Conservation (phyloP, 2,113 vertebrate species). For the Arenaria interpres region DNA sequence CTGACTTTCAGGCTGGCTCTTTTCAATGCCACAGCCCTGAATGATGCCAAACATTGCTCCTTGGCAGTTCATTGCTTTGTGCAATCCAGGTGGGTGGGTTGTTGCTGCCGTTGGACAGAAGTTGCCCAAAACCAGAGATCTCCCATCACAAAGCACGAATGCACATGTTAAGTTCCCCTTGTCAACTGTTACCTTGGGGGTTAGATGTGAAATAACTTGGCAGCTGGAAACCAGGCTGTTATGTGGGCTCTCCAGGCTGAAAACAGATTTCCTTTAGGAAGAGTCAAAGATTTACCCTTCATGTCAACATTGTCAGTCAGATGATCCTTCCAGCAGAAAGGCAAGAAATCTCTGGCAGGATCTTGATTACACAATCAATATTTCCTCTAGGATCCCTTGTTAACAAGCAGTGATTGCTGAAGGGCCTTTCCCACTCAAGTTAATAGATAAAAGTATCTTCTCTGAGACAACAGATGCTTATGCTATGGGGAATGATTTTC, state of each 20-base stretch:
- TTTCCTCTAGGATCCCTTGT: neutral
- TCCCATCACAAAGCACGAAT: neutral
- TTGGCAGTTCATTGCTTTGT: neutral
- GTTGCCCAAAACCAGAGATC: neutral
- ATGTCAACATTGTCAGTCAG: neutral
- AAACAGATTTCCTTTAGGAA: neutral
- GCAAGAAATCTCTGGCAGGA: neutral
- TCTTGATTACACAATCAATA: neutral
- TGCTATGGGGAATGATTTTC: neutral
- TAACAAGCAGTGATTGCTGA: neutral
- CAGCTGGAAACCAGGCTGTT: neutral
- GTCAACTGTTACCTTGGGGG: neutral
- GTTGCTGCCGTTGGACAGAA: neutral
- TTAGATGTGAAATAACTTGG: neutral
- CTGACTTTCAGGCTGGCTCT: neutral
- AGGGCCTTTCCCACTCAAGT: neutral
- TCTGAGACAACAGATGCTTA: accelerated
- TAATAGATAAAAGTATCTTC: neutral
- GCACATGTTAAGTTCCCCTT: accelerated
- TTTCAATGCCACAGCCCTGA: neutral
- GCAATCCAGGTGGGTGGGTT: neutral
- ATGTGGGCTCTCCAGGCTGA: neutral
- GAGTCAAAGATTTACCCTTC: neutral
- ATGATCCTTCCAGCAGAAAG: neutral
- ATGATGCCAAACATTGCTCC: neutral